Percentiles rank a stretch among this genome's conserved stretches.
Conservation (phyloP, 2,797 vertebrate genomes). For the Gadopsis marmoratus region DNA sequence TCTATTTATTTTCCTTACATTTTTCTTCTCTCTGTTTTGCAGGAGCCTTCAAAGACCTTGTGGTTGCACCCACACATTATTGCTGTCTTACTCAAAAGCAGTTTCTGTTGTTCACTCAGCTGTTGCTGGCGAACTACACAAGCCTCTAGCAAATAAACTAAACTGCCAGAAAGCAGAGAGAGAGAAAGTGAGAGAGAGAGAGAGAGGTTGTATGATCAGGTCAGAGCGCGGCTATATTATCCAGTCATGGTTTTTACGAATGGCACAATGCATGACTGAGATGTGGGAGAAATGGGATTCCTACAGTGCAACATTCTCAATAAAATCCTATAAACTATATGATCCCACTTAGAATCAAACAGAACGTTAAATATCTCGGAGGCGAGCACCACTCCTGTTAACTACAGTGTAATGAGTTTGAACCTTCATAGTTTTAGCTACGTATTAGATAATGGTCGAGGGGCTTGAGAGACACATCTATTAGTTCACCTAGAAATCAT, state of each 20-base stretch:
- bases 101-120: conserved; percentile 50
- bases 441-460: conserved; percentile 37
- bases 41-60: conserved; percentile 47
- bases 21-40: conserved; percentile 17
- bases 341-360: conserved; percentile 10
- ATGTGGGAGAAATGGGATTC: conserved; percentile 7
- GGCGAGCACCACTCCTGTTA: conserved; percentile 7
- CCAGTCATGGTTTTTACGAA: conserved; percentile 38
- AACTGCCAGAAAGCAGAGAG: conserved; percentile 16
- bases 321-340: conserved; percentile 21
- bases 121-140: conserved; percentile 61
- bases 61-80: conserved; percentile 37
- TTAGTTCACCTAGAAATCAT: conserved; percentile 28
- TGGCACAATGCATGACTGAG: conserved; percentile 11
- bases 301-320: conserved; percentile 17
- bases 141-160: conserved; percentile 52
- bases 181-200: too few relatives aligned
- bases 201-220: conserved; percentile 11
- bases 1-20: conserved; percentile 31
- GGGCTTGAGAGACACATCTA: conserved; percentile 31
- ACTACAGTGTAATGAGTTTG: conserved; percentile 28
- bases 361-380: conserved; percentile 23
- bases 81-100: conserved; percentile 35
- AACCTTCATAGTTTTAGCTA: conserved; percentile 35
- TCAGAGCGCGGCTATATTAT: conserved; percentile 5